phyloP scores from a whole-genome alignment of 1,140 invertebrate genomes.

The Neomicropteryx cornuta region DNA sequence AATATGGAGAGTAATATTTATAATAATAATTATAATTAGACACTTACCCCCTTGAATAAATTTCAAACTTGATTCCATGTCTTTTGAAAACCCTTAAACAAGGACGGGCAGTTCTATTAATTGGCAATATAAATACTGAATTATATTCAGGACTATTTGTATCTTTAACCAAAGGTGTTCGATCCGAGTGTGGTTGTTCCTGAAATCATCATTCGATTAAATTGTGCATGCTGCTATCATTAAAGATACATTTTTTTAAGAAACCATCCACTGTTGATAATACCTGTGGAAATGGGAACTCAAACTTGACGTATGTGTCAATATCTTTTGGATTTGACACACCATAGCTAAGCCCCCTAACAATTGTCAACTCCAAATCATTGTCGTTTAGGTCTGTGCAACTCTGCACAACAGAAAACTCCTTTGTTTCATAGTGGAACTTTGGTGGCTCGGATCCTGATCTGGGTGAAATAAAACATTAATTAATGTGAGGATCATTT shows the following conservation, averaged over 20 bases:
- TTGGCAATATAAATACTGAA: conserved; percentile 62
- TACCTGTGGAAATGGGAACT: conserved; percentile 85
- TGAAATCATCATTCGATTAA: conserved; percentile 31
- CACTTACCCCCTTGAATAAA: conserved; percentile 86
- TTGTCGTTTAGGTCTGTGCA: conserved; percentile 87
- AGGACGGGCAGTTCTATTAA: conserved; percentile 66
- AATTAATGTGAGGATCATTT: background rate
- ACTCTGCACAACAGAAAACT: conserved; percentile 85
- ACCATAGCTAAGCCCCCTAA: conserved; percentile 81
- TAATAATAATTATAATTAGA: background rate
- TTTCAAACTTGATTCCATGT: conserved; percentile 79
- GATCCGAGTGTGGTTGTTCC: conserved; percentile 68
- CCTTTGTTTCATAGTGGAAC: conserved; percentile 88
- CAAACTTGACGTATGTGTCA: conserved; percentile 89
- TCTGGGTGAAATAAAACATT: conserved; percentile 19
- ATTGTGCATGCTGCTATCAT: conserved; percentile 8
- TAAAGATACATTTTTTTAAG: no score
- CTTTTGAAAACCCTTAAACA: conserved; percentile 81
- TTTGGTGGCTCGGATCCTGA: conserved; percentile 56
- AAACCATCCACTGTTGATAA: no score
- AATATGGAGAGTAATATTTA: conserved; percentile 11
- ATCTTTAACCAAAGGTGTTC: conserved; percentile 68
- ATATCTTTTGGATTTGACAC: conserved; percentile 77
- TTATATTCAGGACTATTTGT: conserved; percentile 86
- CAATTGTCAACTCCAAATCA: conserved; percentile 78